These are phyloP conservation scores for Trichomycterus rosablanca DNA, from an alignment of 2,113 vertebrate species.

Conservation along the genomic window DNA sequence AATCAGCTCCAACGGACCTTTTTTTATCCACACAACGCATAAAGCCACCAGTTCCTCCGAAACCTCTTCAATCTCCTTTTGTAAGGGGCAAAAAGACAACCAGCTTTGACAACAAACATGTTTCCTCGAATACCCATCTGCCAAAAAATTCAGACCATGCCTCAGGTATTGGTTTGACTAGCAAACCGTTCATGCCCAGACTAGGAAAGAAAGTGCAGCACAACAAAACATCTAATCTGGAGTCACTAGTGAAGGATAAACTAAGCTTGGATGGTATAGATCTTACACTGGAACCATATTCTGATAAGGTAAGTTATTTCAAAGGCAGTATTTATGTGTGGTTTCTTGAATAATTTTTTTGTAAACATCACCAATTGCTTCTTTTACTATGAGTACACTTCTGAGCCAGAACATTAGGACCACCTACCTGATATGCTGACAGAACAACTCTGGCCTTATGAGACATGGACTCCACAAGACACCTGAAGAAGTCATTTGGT, in stretches of 20 bases:
- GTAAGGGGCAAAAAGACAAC: not conserved
- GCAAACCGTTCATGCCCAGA: conserved; percentile 48
- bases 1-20: not conserved
- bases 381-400: no score
- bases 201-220: conserved; percentile 65
- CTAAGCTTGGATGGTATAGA: conserved; percentile 70
- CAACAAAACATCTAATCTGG: conserved; percentile 60
- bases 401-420: no score
- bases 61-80: conserved; percentile 11
- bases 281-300: conserved; percentile 76
- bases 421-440: no score
- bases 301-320: conserved; percentile 67
- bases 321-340: no score
- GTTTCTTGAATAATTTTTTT: no score
- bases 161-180: conserved; percentile 6
- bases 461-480: no score
- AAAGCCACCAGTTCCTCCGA: conserved; percentile 27
- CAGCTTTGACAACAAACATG: not conserved
- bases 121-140: not conserved
- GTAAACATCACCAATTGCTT: no score
- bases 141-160: not conserved
- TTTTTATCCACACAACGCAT: conserved; percentile 9
- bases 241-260: conserved; percentile 70
- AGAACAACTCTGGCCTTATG: no score
- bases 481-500: no score